Base-by-base conservation (phyloP, 1,140 invertebrate genomes). In the Zaprionus nigranus region DNA sequence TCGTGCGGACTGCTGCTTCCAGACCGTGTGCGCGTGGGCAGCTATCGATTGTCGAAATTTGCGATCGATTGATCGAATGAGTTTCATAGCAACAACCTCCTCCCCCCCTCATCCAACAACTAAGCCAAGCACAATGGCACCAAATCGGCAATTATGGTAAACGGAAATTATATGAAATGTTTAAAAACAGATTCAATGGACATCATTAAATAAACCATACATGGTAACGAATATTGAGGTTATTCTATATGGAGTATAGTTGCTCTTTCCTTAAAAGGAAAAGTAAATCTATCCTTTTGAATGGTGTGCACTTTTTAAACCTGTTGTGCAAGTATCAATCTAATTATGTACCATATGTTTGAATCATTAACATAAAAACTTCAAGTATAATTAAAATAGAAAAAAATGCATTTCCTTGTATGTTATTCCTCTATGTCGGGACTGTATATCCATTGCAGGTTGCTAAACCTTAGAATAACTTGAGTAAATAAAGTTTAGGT, bases 1-100 rank as follows among this genome's bases (percentile, higher is more conserved):
- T 30, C 28, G 7, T 12, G 36, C 63, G 15, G 20, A 17, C 40
- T 17, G 20, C 59, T 67, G 63, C 66, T 57, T 59, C 63, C 40
- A 76, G 53, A 24, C 51, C n/a, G 34, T 11, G 24, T 46, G 51
- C 54, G 82, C 68, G 81, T 84, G 81, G 81, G 79, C 79, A 40
- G 71, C 78, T 81, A 66, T 81, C 63, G 68, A 81, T 77, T 77
- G 73, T 60, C 61, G 63, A 82, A 79, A 62, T 58, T 38, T 28
- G 22, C 38, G 51, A 64, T 28, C 61, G 61, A 11, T 64, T 30
- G 51, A 65, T 30, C n/a, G 51, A 46, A 68, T 68, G 51, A 20
- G 53, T 69, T 62, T 74, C 43, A 74, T 68, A 57, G 64, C 57
- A 68, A 61, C 22, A 56, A 30, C 17, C 49, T 13, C 17, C 49